Evolutionary conservation across 2,888 invertebrate genomes (phyloP).

Genomic region (Yponomeuta sedellus): DNA sequence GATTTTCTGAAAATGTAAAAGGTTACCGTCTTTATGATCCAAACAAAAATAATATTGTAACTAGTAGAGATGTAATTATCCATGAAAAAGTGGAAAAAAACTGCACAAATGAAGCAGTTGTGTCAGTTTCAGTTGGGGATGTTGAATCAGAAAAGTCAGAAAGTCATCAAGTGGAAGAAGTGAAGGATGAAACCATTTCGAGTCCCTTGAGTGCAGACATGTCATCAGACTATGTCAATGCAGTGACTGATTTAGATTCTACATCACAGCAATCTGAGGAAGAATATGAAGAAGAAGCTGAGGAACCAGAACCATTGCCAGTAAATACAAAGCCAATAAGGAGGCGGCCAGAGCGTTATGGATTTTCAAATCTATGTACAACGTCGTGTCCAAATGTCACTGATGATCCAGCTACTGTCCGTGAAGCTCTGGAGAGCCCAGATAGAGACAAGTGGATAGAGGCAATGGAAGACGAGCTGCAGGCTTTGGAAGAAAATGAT

Average conservation of each 20-base stretch:
- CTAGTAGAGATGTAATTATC: conserved; percentile 23
- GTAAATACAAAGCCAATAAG: conserved; percentile 8
- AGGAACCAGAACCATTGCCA: too few species aligned
- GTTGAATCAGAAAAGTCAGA: background rate
- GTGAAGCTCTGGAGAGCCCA: conserved; percentile 21
- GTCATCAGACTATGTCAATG: background rate
- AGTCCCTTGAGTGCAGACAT: background rate
- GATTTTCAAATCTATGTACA: conserved; percentile 18
- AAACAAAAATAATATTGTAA: conserved; percentile 16
- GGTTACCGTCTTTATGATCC: conserved; percentile 27
- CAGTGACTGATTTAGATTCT: background rate
- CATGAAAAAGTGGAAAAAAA: too few species aligned
- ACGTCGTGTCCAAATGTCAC: background rate
- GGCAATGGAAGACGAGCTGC: conserved; percentile 23
- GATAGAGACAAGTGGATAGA: conserved; percentile 21
- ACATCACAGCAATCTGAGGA: background rate
- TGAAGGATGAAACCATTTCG: background rate
- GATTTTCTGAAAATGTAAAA: conserved; percentile 26
- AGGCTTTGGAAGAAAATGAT: conserved; percentile 22
- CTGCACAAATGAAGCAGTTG: background rate
- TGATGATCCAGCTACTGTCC: conserved; percentile 15
- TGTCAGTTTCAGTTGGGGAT: background rate
- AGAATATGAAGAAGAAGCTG: background rate
- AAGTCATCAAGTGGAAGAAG: background rate
- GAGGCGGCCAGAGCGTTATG: conserved; percentile 20